phyloP scores from a whole-genome alignment of 2,113 vertebrate genomes.

The Perca fluviatilis region DNA sequence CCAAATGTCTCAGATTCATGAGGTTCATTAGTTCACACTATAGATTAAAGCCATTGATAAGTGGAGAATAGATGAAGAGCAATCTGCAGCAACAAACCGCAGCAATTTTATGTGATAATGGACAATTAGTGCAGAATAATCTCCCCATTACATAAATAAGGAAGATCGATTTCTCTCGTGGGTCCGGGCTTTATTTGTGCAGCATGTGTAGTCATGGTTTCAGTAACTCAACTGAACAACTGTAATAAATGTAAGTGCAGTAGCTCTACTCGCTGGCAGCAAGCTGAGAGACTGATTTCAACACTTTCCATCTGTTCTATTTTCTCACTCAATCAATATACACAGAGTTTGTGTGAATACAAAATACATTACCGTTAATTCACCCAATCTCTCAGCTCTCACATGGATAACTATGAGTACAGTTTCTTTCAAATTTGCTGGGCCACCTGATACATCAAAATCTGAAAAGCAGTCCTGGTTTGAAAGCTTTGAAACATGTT shows the following conservation, averaged over 20 bases:
- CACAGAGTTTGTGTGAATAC: not conserved
- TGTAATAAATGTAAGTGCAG: not conserved
- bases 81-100: slow-evolving; percentile 21
- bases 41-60: slow-evolving; percentile 61
- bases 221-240: slow-evolving; percentile 5
- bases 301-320: slow-evolving; percentile 3
- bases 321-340: slow-evolving; percentile 8
- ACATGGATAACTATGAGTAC: not conserved
- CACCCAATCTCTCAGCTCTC: not conserved
- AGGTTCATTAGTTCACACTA: slow-evolving; percentile 30
- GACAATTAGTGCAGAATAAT: slow-evolving; percentile 51
- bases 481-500: slow-evolving; percentile 13
- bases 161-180: not conserved
- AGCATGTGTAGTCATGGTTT: slow-evolving; percentile 12
- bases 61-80: slow-evolving; percentile 27
- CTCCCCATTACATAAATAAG: not conserved
- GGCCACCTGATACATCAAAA: not conserved
- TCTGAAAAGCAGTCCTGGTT: not conserved
- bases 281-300: slow-evolving; percentile 4
- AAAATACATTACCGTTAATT: not conserved
- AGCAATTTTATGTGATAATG: slow-evolving; percentile 30
- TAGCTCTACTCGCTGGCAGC: not conserved
- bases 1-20: slow-evolving; percentile 8
- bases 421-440: not conserved
- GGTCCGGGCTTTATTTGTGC: slow-evolving; percentile 20